These are phyloP conservation scores for Antitype chi DNA, from an alignment of 2,888 invertebrate genomes.

Conservation along the genomic window DNA sequence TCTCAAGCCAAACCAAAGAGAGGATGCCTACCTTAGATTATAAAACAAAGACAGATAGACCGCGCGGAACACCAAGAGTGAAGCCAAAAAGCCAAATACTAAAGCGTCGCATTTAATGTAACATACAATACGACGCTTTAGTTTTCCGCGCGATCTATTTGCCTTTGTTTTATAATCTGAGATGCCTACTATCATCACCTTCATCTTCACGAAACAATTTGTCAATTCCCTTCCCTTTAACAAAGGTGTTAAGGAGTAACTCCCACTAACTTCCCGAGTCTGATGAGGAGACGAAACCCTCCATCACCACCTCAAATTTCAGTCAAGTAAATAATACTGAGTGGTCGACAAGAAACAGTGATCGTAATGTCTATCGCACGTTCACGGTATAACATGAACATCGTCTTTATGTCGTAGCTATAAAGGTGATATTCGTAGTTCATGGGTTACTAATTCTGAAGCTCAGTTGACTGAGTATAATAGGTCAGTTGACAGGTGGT, in stretches of 20 bases:
- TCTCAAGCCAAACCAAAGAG: neutral
- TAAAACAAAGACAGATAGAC: no score
- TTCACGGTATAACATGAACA: neutral
- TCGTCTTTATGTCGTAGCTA: neutral
- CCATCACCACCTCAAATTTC: conserved; percentile 11
- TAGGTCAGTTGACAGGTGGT: conserved; percentile 40
- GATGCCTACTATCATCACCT: neutral
- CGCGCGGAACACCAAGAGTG: no score
- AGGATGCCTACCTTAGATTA: no score
- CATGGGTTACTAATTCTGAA: neutral
- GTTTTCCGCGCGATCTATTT: no score
- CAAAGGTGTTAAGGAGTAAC: conserved; percentile 7
- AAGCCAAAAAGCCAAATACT: no score
- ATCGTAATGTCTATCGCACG: neutral
- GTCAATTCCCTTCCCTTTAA: neutral
- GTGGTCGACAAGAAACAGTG: conserved; percentile 14
- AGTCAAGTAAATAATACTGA: conserved; percentile 17
- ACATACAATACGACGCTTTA: no score
- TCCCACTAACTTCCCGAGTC: neutral
- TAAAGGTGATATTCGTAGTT: conserved; percentile 1
- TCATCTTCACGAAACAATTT: conserved; percentile 6
- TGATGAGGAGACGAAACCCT: conserved; percentile 27
- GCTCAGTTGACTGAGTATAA: conserved; percentile 24
- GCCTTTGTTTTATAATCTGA: no score
- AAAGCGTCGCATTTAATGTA: no score